Conservation (phyloP, 2,113 vertebrate species). For the Tamias sibiricus region DNA sequence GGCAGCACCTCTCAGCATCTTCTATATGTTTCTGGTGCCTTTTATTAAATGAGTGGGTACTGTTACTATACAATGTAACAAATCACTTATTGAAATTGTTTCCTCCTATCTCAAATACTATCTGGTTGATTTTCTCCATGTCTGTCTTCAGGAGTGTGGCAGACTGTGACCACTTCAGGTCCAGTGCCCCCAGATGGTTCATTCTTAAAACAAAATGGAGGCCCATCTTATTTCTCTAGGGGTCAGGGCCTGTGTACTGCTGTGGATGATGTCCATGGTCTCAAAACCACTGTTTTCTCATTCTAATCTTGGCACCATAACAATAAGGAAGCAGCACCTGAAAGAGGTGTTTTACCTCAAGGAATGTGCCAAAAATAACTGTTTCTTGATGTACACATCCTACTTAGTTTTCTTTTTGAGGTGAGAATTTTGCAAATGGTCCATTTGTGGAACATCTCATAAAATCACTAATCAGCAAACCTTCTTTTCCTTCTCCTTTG, state of each 20-base stretch:
- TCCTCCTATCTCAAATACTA: neutral
- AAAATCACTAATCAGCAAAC: neutral
- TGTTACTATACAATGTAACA: neutral
- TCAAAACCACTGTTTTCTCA: neutral
- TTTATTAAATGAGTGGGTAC: too few species aligned
- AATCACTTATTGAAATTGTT: neutral
- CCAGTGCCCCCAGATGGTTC: accelerated
- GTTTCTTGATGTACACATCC: neutral
- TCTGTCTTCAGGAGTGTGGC: neutral
- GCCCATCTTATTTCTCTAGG: accelerated
- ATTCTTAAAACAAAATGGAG: neutral
- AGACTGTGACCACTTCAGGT: neutral
- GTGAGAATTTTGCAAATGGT: neutral
- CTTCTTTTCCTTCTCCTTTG: neutral
- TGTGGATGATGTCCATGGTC: neutral
- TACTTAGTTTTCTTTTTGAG: neutral
- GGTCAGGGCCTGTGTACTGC: neutral
- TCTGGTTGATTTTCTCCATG: too few species aligned
- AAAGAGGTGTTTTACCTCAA: neutral
- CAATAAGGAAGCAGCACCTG: neutral
- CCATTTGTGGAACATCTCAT: neutral
- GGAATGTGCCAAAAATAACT: neutral
- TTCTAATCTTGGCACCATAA: neutral
- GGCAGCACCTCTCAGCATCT: neutral
- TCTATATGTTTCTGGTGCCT: accelerated